Conservation (phyloP, 1,140 invertebrate genomes). For the Ceratina australensis region DNA sequence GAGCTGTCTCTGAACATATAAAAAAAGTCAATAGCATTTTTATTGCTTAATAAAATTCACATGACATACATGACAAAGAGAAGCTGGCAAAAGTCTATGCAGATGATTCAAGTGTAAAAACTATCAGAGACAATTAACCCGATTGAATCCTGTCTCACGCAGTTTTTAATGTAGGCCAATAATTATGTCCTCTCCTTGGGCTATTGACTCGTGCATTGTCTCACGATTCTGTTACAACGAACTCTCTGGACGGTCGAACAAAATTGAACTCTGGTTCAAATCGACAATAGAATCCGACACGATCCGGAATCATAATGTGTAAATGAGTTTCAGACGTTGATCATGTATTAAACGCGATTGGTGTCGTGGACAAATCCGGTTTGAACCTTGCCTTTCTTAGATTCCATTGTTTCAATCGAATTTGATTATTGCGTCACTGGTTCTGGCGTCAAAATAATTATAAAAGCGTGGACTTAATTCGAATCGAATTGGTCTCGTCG, state of each 20-base stretch:
- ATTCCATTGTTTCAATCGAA: constrained; percentile 15
- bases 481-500: background rate
- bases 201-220: constrained; percentile 17
- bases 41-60: no score
- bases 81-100: background rate
- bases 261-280: constrained; percentile 54
- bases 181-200: constrained; percentile 13
- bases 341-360: background rate
- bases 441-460: background rate
- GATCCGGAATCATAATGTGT: constrained; percentile 68
- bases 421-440: background rate
- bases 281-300: constrained; percentile 66
- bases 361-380: constrained; percentile 1
- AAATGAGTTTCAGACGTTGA: constrained; percentile 45
- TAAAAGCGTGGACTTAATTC: background rate
- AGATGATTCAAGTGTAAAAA: background rate
- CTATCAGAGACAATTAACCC: constrained; percentile 13
- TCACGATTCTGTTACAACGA: constrained; percentile 15
- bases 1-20: background rate
- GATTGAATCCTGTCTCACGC: background rate
- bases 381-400: constrained; percentile 16
- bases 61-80: no score
- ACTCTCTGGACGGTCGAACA: constrained; percentile 53
- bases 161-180: constrained; percentile 8
- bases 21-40: no score